Percentiles rank a stretch among this genome's conserved stretches.
These are phyloP conservation scores for Pelecanoides urinatrix DNA, from an alignment of 2,113 vertebrate genomes.

Conservation along the genomic window DNA sequence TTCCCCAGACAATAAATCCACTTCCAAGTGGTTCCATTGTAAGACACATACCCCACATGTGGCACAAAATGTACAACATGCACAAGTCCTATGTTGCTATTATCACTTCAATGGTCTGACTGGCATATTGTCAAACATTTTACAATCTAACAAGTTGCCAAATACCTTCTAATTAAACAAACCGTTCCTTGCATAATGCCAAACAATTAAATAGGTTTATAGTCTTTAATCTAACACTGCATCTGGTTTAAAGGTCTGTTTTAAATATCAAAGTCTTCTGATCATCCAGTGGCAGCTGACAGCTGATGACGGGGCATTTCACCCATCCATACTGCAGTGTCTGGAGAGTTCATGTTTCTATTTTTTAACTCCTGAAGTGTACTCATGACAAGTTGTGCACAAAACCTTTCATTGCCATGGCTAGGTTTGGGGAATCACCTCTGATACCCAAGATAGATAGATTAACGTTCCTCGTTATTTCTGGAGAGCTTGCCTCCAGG, in stretches of 20 bases:
- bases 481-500: not conserved
- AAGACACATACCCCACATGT: not conserved
- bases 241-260: slow-evolving; percentile 40
- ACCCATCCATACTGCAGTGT: not conserved
- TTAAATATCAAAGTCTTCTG: slow-evolving; percentile 36
- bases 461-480: not conserved
- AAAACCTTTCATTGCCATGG: not conserved
- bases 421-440: not conserved
- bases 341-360: not conserved
- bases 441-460: not conserved
- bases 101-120: not conserved
- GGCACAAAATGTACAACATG: not conserved
- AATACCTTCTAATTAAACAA: slow-evolving; percentile 58
- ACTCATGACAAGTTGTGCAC: not conserved
- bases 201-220: slow-evolving; percentile 38
- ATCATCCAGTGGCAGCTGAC: not conserved
- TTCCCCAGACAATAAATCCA: not conserved
- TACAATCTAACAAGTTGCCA: slow-evolving; percentile 34
- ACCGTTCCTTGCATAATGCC: not conserved
- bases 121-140: slow-evolving; percentile 53
- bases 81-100: not conserved
- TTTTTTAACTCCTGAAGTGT: not conserved
- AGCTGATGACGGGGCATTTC: not conserved
- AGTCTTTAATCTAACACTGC: slow-evolving; percentile 11
- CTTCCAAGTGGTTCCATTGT: not conserved